Conservation (phyloP, 2,113 vertebrate genomes). For the Coptodon bakossiorum region DNA sequence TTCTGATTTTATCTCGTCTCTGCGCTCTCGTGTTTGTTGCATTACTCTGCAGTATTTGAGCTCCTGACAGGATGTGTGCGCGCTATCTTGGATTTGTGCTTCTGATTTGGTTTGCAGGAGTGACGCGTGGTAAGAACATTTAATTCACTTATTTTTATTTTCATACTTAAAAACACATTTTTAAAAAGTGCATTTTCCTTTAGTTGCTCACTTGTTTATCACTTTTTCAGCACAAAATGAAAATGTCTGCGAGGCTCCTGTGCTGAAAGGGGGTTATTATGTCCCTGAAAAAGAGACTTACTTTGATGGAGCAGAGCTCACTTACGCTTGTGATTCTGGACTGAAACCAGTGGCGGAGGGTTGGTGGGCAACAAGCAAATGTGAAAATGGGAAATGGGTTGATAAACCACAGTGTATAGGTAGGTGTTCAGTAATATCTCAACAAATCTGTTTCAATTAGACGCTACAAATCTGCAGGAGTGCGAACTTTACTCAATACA, state of each 20-base stretch:
- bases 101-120: conserved; percentile 1
- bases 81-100: neutral
- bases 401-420: conserved; percentile 29
- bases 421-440: neutral
- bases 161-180: neutral
- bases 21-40: neutral
- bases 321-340: conserved; percentile 20
- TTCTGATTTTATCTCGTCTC: neutral
- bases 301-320: accelerated
- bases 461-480: neutral
- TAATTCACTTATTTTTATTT: neutral
- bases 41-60: neutral
- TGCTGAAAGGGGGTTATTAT: neutral
- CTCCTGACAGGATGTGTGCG: neutral
- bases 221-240: neutral
- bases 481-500: neutral
- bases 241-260: neutral
- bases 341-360: conserved; percentile 1
- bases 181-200: neutral
- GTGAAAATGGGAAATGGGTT: conserved; percentile 24
- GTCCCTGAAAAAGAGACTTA: neutral
- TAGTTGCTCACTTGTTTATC: neutral
- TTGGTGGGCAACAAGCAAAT: conserved; percentile 43
- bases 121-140: neutral
- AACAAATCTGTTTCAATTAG: neutral